Evolutionary conservation across 2,797 vertebrate genomes (phyloP), one percentile per base, ranked within the genome.

Genomic region (Melanotaenia pygmaea): DNA sequence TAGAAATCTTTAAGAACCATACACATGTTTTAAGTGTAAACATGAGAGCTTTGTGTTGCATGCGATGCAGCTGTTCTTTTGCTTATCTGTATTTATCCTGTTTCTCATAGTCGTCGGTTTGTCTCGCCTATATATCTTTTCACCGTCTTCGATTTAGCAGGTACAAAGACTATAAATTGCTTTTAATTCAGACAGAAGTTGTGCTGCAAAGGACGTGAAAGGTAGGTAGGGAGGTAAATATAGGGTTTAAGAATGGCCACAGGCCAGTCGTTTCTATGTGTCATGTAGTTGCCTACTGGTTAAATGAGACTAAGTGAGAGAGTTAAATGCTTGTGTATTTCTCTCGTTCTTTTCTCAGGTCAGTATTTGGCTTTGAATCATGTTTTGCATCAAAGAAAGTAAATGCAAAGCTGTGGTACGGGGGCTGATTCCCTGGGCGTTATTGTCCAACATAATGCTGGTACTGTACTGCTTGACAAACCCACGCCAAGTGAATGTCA

Each of bases 381-480:
- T 96, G 95, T 82, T 59, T 70, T 79, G 69, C 11, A 77, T 89
- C 74, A 83, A 38, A 70, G 40, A 85, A 85, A 93, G 82, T 59
- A 93, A 84, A 78, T 94, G 92, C 86, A 87, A 67, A 51, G 91
- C 91, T 59, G 80, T 93, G 80, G 86, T 87, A 61, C 95, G 94
- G 82, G 89, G 92, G 35, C 82, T 96, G 32, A 1, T 95, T 63
- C 88, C 97, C 64, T 97, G 95, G 13, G 86, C 94, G 0, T 89
- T 96, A 32, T 66, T 98, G 78, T 94, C 94, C 82, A 96, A 94
- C 76, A 84, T 96, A 79, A 93, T 96, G 77, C 85, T 97, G 83
- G 79, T 95, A 53, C 85, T 98, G 4, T 98, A 98, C 88, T 94
- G 93, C 79, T 91, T 96, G 0, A 92, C 85, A 0, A 69, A 75